Percentiles rank a stretch among this genome's conserved stretches.
These are phyloP conservation scores for Psilopsiagon aurifrons DNA, from an alignment of 2,113 vertebrate species.

Conservation along the genomic window DNA sequence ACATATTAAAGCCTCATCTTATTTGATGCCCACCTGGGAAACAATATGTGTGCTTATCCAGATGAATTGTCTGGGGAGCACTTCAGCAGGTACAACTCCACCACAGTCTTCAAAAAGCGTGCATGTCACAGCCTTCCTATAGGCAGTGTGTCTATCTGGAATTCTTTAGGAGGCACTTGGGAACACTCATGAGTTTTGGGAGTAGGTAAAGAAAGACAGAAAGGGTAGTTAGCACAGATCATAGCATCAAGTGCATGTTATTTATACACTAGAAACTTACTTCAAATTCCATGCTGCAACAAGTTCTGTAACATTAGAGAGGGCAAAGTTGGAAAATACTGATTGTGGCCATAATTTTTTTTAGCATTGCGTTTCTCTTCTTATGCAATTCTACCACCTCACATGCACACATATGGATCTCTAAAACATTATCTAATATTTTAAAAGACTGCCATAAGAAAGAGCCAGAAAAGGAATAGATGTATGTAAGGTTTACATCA, in stretches of 20 bases:
- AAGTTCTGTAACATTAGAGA: conserved; percentile 38
- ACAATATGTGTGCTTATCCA: background rate
- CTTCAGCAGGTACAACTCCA: background rate
- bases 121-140: background rate
- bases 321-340: background rate
- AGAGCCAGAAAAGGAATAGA: conserved; percentile 18
- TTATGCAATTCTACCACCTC: background rate
- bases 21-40: background rate
- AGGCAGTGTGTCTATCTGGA: background rate
- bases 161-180: background rate
- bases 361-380: conserved; percentile 18
- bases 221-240: conserved; percentile 3
- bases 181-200: background rate
- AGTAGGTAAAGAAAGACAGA: background rate
- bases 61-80: background rate
- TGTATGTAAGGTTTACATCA: background rate
- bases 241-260: background rate
- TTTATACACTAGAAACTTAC: conserved; percentile 24
- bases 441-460: background rate
- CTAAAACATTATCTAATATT: background rate
- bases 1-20: background rate
- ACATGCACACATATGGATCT: background rate
- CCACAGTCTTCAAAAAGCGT: background rate
- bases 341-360: conserved; percentile 52
- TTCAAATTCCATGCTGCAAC: conserved; percentile 43